Base-by-base conservation (phyloP, 2,888 invertebrate genomes). In the Agonum fuliginosum region DNA sequence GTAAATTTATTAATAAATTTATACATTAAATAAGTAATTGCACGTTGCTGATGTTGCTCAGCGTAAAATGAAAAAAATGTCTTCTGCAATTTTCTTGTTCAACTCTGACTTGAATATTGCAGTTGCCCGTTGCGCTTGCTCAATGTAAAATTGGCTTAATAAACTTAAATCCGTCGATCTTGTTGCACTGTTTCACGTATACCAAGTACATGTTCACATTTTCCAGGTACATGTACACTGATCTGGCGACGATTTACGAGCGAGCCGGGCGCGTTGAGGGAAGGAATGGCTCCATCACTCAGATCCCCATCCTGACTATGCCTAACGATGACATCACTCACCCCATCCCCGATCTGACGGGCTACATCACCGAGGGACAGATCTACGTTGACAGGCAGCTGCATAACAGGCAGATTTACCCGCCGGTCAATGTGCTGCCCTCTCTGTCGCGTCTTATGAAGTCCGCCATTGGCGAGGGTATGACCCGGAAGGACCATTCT, bases 151-250 rank as follows among this genome's bases (percentile, higher is more conserved):
- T n/a, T n/a, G n/a, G n/a, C n/a, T n/a, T n/a, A n/a, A n/a, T n/a
- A n/a, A n/a, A n/a, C n/a, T n/a, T n/a, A n/a, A n/a, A n/a, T n/a
- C n/a, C n/a, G n/a, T n/a, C n/a, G n/a, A n/a, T n/a, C n/a, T n/a
- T n/a, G n/a, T n/a, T n/a, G n/a, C n/a, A n/a, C n/a, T n/a, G n/a
- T n/a, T n/a, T n/a, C n/a, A n/a, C n/a, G n/a, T n/a, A n/a, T n/a
- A n/a, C n/a, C n/a, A n/a, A n/a, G n/a, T n/a, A n/a, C n/a, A n/a
- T n/a, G n/a, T n/a, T n/a, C n/a, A n/a, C n/a, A n/a, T n/a, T n/a
- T n/a, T n/a, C n/a, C n/a, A n/a, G n/a, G n/a, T 99, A 99, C 94
- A 99, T 99, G 99, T 99, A 99, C 97, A 99, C 99, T 78, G 99
- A 99, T 94, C 94, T 99, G 92, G 99, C 99, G 80, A 99, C 99